Conservation (phyloP, 2,888 invertebrate genomes). For the Eugnorisma glareosa region DNA sequence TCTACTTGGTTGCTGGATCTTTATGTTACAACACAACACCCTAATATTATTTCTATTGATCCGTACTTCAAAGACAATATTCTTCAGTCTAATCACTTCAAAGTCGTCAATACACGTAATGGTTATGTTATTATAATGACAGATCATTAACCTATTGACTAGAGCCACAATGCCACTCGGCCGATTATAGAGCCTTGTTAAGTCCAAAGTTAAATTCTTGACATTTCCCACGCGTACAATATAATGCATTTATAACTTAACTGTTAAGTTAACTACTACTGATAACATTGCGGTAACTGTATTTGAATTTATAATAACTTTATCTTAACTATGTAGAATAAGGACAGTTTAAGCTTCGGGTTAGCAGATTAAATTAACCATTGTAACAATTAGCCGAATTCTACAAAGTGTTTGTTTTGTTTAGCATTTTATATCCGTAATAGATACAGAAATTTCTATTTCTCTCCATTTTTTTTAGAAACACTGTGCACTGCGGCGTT, state of each 20-base stretch:
- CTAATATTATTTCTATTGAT: conserved; percentile 2
- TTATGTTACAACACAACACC: neutral
- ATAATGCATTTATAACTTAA: conserved; percentile 60
- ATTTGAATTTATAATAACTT: conserved; percentile 62
- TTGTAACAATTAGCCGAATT: conserved; percentile 15
- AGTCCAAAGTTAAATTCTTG: conserved; percentile 55
- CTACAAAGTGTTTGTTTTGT: neutral
- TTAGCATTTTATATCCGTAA: neutral
- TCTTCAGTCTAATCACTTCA: neutral
- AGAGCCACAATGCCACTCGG: conserved; percentile 31
- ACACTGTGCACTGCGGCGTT: neutral
- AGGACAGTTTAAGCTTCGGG: conserved; percentile 21
- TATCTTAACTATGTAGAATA: conserved; percentile 57
- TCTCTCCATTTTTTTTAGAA: neutral
- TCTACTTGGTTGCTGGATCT: neutral
- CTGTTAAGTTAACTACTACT: conserved; percentile 51
- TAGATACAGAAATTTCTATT: neutral
- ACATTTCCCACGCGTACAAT: conserved; percentile 64
- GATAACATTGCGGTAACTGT: conserved; percentile 60
- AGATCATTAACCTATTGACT: conserved; percentile 44
- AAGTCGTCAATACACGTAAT: conserved; percentile 28
- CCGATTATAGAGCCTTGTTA: conserved; percentile 36
- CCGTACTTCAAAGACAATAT: neutral
- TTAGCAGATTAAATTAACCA: conserved; percentile 22
- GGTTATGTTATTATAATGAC: conserved; percentile 36